Base-by-base conservation (phyloP, 2,888 invertebrate species). In the Lacanobia oleracea region DNA sequence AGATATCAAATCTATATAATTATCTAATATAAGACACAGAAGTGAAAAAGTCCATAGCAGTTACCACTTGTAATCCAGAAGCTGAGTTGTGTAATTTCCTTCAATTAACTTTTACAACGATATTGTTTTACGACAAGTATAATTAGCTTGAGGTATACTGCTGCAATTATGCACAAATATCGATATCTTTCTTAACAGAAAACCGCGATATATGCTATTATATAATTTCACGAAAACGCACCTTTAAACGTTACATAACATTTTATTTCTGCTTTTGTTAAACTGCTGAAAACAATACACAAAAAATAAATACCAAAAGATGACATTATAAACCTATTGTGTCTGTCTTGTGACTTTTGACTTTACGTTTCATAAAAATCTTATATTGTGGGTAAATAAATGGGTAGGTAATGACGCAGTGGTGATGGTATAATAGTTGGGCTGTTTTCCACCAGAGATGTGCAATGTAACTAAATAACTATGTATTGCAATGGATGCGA, bases 101-200 rank as follows among this genome's bases (percentile, higher is more conserved):
- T 53, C 72, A 78, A 68, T 77, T 57, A 53, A 57, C n/a, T 66
- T 75, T 75, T 63, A 79, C 48, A 40, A 61, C 75, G 60, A 50
- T 62, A 79, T 75, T 69, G 79, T 75, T 79, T 69, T 69, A 79
- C 51, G 23, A 59, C 54, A 51, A 53, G 45, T 56, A 33, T 53
- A 64, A 64, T 67, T 72, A 65, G 27, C 23, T 78, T 60, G 67
- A 33, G 33, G 4, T 33, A 79, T 67, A 63, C 37, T 75, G 50
- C 74, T 57, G 68, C 59, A 68, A 66, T 57, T 62, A 60, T 70
- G 57, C 54, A 64, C 37, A 33, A 60, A 60, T 50, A 70, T 53
- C 54, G 53, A 77, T 56, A 70, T 63, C 9, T 51, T 61, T 61
- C 40, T 51, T 1, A 27, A 37, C 27, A 60, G 51, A 72, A 60